Conservation (phyloP, 2,113 vertebrate genomes). For the Nyctibius bracteatus region DNA sequence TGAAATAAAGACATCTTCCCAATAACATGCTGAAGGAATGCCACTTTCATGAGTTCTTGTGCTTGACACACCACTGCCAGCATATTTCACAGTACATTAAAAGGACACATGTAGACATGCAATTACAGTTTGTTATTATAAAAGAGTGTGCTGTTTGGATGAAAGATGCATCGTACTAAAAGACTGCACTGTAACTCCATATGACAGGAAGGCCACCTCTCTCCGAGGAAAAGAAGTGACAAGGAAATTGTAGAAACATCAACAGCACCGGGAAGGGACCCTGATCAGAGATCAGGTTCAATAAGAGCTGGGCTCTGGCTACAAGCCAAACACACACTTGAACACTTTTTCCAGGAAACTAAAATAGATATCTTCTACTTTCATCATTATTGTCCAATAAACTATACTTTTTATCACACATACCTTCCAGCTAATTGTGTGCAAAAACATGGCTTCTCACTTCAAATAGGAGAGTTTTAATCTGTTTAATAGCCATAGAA, state of each 20-base stretch:
- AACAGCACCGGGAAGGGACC: not conserved
- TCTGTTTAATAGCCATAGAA: slow-evolving; percentile 55
- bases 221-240: accelerated
- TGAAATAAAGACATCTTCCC: not conserved
- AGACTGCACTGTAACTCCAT: not conserved
- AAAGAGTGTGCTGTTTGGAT: not conserved
- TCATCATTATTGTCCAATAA: slow-evolving; percentile 42
- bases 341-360: not conserved
- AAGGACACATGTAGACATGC: not conserved
- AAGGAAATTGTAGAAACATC: not conserved
- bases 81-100: not conserved
- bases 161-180: not conserved
- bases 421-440: slow-evolving; percentile 41
- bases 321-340: not conserved
- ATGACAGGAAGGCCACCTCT: not conserved
- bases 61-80: not conserved
- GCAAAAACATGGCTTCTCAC: slow-evolving; percentile 32
- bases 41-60: not conserved
- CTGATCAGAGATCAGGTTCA: not conserved
- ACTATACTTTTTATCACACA: slow-evolving; percentile 34
- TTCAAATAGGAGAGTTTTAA: slow-evolving; percentile 53
- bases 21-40: not conserved
- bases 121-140: not conserved
- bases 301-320: not conserved
- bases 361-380: not conserved